Evolutionary conservation across 2,797 vertebrate species (phyloP), one percentile per base, ranked within the genome.

Genomic region (Sebastes diaconus): DNA sequence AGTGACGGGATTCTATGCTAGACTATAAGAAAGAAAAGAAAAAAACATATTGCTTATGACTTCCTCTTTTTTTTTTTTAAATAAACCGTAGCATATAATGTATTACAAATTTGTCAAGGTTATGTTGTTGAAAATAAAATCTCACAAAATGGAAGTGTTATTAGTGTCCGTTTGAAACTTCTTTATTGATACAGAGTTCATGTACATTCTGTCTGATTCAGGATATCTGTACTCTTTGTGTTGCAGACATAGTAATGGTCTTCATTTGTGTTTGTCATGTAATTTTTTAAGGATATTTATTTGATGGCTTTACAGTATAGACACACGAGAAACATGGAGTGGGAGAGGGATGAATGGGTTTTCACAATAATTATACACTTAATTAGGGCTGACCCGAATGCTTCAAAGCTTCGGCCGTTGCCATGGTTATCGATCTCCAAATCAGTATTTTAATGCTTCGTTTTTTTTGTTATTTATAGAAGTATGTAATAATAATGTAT

Each of bases 51-150:
- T 94, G 95, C 94, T 95, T 93, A 95, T 95, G 87, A 95, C 92
- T 94, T 96, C 84, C 87, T 93, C 84, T 94, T 92, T 93, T 93
- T 95, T 88, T 94, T 95, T 95, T 90, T 83, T 78, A 87, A 88
- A 95, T 94, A 92, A 96, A 95, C 93, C 83, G 95, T 96, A 96
- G 96, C 96, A 95, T 96, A 94, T 95, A 95, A 96, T 95, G 95
- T 96, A 96, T 96, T 95, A 93, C 94, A 93, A 94, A 94, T 95
- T 96, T 96, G 95, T 95, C 93, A 94, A 93, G 85, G 91, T 94
- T 94, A 95, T 96, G 95, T 95, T 94, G 93, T 94, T 95, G 87
- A 93, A 95, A 96, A 96, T 96, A 95, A 96, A 96, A 95, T 94
- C 85, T 95, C 93, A 94, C 92, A 70, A 96, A 96, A 95, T 90